phyloP scores from a whole-genome alignment of 2,797 vertebrate genomes.

The Pantherophis vulpinus region DNA sequence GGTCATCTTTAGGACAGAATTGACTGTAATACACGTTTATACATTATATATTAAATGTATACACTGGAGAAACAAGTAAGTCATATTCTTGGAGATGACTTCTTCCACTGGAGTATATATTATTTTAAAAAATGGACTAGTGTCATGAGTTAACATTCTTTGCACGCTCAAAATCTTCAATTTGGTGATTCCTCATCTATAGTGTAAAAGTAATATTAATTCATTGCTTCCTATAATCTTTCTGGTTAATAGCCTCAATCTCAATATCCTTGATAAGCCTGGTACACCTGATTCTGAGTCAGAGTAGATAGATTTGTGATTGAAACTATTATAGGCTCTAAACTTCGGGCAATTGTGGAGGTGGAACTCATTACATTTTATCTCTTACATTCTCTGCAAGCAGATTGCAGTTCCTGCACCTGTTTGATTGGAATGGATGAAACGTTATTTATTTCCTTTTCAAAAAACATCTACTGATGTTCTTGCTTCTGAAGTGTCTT shows the following conservation, averaged over 20 bases:
- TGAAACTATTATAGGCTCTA: constrained; percentile 19
- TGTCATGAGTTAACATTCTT: background rate
- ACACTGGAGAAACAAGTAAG: background rate
- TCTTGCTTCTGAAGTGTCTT: background rate
- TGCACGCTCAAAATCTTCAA: background rate
- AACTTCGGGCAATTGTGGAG: background rate
- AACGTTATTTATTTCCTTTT: background rate
- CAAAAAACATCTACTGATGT: background rate
- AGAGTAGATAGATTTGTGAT: constrained; percentile 15
- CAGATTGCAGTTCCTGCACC: background rate
- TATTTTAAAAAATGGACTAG: background rate
- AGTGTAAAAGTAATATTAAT: constrained; percentile 15
- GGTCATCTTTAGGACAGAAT: background rate
- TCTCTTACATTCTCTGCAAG: constrained; percentile 11
- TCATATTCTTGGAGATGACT: background rate
- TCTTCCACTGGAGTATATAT: background rate
- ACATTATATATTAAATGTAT: background rate
- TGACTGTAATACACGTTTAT: background rate
- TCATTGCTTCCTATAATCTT: constrained; percentile 1
- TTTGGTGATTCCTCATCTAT: background rate
- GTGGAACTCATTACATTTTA: constrained; percentile 26
- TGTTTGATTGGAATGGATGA: background rate
- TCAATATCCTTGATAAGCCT: constrained; percentile 19
- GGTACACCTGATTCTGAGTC: constrained; percentile 5
- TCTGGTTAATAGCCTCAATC: constrained; percentile 2